Evolutionary conservation across 2,797 vertebrate species (phyloP).

Genomic region (Apodemus agrarius): DNA sequence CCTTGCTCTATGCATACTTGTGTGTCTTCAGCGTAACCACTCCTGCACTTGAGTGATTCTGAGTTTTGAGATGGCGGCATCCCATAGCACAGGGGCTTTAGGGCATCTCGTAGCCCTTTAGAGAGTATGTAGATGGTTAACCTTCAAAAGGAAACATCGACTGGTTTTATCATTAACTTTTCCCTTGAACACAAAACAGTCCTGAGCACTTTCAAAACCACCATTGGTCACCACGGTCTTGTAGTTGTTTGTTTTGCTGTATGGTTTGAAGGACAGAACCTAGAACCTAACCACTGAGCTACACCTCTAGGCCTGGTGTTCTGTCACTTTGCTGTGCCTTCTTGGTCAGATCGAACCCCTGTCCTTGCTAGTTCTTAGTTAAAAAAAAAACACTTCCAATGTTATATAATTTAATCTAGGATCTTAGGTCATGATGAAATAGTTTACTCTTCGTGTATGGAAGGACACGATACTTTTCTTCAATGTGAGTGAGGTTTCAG

Average conservation of each 20-base stretch:
- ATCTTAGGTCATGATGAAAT: slow-evolving; percentile 4
- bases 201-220: neutral
- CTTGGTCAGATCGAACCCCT: neutral
- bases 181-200: neutral
- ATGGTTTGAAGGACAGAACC: neutral
- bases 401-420: neutral
- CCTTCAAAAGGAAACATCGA: neutral
- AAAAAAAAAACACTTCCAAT: slow-evolving; percentile 28
- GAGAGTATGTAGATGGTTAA: neutral
- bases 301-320: neutral
- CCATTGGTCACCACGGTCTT: neutral
- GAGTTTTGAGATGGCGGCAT: neutral
- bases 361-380: neutral
- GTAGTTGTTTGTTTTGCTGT: neutral
- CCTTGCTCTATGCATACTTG: neutral
- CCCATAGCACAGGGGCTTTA: neutral
- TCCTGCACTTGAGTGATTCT: neutral
- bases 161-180: slow-evolving; percentile 5
- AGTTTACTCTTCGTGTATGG: neutral
- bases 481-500: neutral
- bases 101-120: neutral
- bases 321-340: neutral
- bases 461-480: neutral
- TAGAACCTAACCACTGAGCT: neutral
- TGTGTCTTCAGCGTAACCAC: neutral